A percentile compares a stretch with the other conserved stretches of the same genome.
These are phyloP conservation scores for Uloborus diversus DNA, from an alignment of 1,140 invertebrate species.

Conservation along the genomic window DNA sequence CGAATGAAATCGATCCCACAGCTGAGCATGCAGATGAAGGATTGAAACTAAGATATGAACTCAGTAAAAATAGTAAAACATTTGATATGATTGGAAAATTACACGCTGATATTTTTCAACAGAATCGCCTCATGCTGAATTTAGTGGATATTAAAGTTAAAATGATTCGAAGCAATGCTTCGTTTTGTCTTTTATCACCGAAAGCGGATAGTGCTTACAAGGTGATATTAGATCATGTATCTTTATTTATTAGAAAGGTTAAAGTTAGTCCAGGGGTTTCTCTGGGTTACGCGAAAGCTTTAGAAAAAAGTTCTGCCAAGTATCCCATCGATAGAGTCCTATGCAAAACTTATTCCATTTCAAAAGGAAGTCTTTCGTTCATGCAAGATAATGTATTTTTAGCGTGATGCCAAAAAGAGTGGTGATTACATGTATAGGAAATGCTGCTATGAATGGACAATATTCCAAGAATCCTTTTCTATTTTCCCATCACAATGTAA, in stretches of 20 bases:
- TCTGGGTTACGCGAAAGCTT: not conserved
- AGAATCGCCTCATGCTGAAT: not conserved
- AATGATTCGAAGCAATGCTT: not conserved
- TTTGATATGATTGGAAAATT: not conserved
- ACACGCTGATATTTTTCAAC: not conserved
- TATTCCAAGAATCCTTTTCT: slow-evolving; percentile 4
- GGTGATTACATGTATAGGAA: not conserved
- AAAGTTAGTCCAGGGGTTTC: slow-evolving; percentile 1
- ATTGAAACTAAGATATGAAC: too few species aligned
- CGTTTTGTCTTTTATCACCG: not conserved
- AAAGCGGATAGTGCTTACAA: not conserved
- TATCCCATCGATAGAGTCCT: slow-evolving; percentile 3
- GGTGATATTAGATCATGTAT: not conserved
- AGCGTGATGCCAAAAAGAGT: not conserved
- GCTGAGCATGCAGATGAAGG: too few species aligned
- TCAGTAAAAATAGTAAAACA: too few species aligned
- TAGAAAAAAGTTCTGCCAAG: slow-evolving; percentile 1
- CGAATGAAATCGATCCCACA: too few species aligned
- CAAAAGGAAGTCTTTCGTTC: not conserved
- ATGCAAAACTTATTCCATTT: slow-evolving; percentile 6
- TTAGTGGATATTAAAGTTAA: not conserved
- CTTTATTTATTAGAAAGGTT: not conserved
- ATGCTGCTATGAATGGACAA: not conserved
- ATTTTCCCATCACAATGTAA: not conserved
- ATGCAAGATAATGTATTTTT: slow-evolving; percentile 28